phyloP scores from a whole-genome alignment of 1,140 invertebrate species.

The Dendrolimus punctatus region DNA sequence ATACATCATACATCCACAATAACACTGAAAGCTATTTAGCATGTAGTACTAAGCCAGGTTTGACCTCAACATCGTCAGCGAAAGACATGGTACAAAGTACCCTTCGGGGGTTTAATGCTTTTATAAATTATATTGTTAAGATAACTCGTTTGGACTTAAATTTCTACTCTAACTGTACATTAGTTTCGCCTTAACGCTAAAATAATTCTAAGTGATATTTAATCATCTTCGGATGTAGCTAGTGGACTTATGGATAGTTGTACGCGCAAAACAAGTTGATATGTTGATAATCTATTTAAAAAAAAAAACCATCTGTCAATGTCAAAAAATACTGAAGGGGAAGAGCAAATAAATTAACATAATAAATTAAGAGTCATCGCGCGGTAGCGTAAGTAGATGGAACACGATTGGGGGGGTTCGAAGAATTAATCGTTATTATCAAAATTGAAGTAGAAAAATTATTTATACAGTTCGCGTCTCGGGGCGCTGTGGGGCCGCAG shows the following conservation, averaged over 20 bases:
- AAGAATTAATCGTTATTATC: conserved; percentile 31
- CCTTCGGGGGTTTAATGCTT: conserved; percentile 43
- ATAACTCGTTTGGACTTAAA: conserved; percentile 69
- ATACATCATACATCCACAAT: conserved; percentile 57
- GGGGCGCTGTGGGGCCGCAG: conserved; percentile 50
- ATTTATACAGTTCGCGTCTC: conserved; percentile 50
- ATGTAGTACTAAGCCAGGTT: conserved; percentile 56
- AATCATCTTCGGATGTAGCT: conserved; percentile 43
- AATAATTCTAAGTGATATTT: conserved; percentile 69
- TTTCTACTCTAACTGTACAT: conserved; percentile 74
- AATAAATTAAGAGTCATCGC: conserved; percentile 54
- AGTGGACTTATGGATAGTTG: conserved; percentile 35
- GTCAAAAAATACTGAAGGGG: conserved; percentile 25
- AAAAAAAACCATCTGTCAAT: conserved; percentile 46
- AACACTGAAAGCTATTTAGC: conserved; percentile 68
- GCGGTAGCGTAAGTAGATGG: conserved; percentile 37
- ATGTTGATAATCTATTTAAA: conserved; percentile 33
- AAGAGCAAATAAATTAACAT: conserved; percentile 42
- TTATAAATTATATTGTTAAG: conserved; percentile 64
- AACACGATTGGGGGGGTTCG: conserved; percentile 43
- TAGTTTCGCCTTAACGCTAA: conserved; percentile 73
- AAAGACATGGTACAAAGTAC: conserved; percentile 59
- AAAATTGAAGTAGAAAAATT: conserved; percentile 53
- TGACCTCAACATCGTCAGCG: conserved; percentile 47
- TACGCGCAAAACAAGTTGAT: conserved; percentile 55